These are phyloP conservation scores for Emys orbicularis DNA, from an alignment of 2,797 vertebrate species.

Conservation along the genomic window DNA sequence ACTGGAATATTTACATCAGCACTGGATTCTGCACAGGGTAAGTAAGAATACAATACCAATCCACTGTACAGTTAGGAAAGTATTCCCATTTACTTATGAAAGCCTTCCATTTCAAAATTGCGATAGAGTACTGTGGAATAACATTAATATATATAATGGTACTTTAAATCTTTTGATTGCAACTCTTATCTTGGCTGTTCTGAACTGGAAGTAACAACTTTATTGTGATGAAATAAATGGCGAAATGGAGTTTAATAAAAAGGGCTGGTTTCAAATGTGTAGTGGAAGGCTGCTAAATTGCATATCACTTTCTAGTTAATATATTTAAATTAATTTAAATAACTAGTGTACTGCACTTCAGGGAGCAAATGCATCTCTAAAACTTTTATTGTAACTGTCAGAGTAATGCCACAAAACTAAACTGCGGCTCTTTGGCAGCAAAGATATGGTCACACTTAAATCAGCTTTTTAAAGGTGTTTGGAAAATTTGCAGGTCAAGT, in stretches of 20 bases:
- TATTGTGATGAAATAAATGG: background rate
- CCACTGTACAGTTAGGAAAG: background rate
- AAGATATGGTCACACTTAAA: background rate
- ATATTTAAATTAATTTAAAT: background rate
- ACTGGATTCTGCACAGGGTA: constrained; percentile 98
- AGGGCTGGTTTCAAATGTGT: background rate
- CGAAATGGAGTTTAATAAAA: background rate
- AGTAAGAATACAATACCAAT: constrained; percentile 41
- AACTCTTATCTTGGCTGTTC: background rate
- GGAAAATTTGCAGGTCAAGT: background rate
- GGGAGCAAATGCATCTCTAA: background rate
- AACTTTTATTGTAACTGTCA: background rate
- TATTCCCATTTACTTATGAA: background rate
- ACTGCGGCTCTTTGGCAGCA: background rate
- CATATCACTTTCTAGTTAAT: background rate
- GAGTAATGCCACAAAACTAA: background rate
- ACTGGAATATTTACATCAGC: constrained; percentile 94
- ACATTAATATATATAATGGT: background rate
- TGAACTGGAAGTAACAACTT: background rate
- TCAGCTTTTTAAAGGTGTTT: background rate
- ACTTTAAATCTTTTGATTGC: background rate
- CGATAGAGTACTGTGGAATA: background rate
- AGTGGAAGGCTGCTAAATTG: background rate
- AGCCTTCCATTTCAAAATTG: background rate
- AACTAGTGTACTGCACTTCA: background rate